Evolutionary conservation across 1,140 invertebrate species (phyloP).

Genomic region (Drosophila grimshawi): DNA sequence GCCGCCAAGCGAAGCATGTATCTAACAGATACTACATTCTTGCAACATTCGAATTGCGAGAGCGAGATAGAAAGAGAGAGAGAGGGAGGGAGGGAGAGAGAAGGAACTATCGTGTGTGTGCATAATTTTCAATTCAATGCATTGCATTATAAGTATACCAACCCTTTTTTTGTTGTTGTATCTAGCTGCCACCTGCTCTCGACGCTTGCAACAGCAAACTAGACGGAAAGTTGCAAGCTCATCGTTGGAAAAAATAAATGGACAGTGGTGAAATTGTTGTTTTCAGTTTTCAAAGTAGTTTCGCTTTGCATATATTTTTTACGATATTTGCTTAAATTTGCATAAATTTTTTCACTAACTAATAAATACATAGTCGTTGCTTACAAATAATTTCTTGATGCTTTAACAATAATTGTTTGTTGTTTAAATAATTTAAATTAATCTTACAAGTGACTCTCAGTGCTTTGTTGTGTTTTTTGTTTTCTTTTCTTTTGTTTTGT

Average conservation of each 20-base stretch:
- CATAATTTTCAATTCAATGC: slow-evolving; percentile 60
- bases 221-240: slow-evolving; percentile 54
- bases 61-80: neutral
- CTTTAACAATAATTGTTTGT: slow-evolving; percentile 12
- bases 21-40: slow-evolving; percentile 32
- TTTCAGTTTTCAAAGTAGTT: slow-evolving; percentile 51
- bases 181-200: slow-evolving; percentile 36
- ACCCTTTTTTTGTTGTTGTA: slow-evolving; percentile 19
- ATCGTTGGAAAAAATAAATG: slow-evolving; percentile 36
- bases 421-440: slow-evolving; percentile 69
- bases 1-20: slow-evolving; percentile 47
- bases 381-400: slow-evolving; percentile 36
- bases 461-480: slow-evolving; percentile 46
- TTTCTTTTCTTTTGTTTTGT: slow-evolving; percentile 10
- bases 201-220: slow-evolving; percentile 23
- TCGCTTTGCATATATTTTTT: slow-evolving; percentile 55
- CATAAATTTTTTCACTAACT: slow-evolving; percentile 74
- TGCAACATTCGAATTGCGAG: no score
- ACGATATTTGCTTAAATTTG: slow-evolving; percentile 69
- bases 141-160: slow-evolving; percentile 20
- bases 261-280: slow-evolving; percentile 14
- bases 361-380: slow-evolving; percentile 74
- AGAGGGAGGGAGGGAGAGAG: slow-evolving; percentile 3
- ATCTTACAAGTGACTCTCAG: slow-evolving; percentile 78
- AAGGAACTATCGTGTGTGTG: slow-evolving; percentile 22